Evolutionary conservation across 2,797 vertebrate genomes (phyloP), one percentile per base, ranked within the genome.

Genomic region (Coregonus suidteri): DNA sequence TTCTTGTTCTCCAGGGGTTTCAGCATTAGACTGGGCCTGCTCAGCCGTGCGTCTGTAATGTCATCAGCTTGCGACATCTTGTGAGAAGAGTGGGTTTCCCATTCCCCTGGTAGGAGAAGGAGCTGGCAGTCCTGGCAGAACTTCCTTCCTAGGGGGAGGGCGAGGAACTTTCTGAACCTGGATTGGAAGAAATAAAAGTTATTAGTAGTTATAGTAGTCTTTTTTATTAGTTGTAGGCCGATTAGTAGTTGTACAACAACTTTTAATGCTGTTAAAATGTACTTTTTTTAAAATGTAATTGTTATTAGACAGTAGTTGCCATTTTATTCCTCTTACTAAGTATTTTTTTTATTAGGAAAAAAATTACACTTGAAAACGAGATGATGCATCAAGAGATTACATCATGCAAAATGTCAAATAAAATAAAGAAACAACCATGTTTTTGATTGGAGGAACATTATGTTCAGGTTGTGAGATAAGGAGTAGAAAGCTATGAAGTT

Each of bases 1-100:
- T 97, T 99, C 93, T 99, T 99, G 88, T 98, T 97, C 83, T 96
- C 94, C 86, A 99, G 77, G 0, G 98, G 96, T 62, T 87, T 84
- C 3, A 99, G 90, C 85, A 99, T 87, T 31, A 87, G 83, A 79
- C 96, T 99, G 76, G 98, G 98, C 75, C 93, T 93, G 82, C 77
- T 86, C 81, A 99, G 84, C 81, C 94, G 95, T 0, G 91, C 75
- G 1, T 85, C 11, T 0, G 95, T 93, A 77, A 98, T 47, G 4
- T 79, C 86, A 0, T 80, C 78, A 37, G 79, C 84, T 13, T 92
- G 72, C n/a, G 56, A 62, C 1, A 89, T 41, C 35, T 54, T 89
- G 83, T 99, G 98, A 9, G 88, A 69, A 0, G 16, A 25, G 69
- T 99, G 98, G 0, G 76, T 75, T 0, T 66, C 83, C 83, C 87